Evolutionary conservation across 2,888 invertebrate species (phyloP).

Genomic region (Neuroscelio doddi): DNA sequence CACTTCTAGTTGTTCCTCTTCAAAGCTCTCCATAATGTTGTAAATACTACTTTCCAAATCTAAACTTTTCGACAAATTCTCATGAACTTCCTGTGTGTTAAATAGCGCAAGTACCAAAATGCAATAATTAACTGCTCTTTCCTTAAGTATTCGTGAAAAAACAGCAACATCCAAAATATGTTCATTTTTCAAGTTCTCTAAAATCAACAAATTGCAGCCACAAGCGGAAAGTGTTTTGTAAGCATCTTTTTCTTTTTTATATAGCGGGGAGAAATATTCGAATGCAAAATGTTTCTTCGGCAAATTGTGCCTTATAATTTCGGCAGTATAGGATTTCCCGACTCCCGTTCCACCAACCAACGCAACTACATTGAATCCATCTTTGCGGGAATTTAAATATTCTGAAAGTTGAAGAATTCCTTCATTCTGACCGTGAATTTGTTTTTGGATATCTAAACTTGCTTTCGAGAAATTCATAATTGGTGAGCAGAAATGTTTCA

Average conservation of each 20-base stretch:
- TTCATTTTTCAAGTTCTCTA: conserved; percentile 60
- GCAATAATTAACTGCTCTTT: conserved; percentile 46
- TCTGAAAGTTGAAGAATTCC: conserved; percentile 50
- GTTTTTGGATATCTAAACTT: conserved; percentile 49
- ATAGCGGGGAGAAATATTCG: conserved; percentile 52
- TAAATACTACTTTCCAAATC: conserved; percentile 48
- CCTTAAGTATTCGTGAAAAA: conserved; percentile 46
- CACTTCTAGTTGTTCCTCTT: conserved; percentile 26
- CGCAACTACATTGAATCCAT: conserved; percentile 52
- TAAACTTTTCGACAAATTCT: conserved; percentile 42
- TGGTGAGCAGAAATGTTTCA: conserved; percentile 42
- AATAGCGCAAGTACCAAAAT: conserved; percentile 56
- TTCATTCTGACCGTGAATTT: conserved; percentile 58
- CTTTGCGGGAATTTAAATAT: conserved; percentile 40
- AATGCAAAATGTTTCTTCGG: conserved; percentile 43
- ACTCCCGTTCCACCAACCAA: conserved; percentile 66
- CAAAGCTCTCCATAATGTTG: conserved; percentile 45
- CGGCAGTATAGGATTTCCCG: conserved; percentile 64
- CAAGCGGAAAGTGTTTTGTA: conserved; percentile 48
- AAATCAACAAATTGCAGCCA: conserved; percentile 58
- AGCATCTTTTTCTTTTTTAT: conserved; percentile 28
- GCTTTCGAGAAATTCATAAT: conserved; percentile 50
- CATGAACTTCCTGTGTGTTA: conserved; percentile 55
- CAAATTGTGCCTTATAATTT: conserved; percentile 59
- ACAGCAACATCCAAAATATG: conserved; percentile 50